phyloP scores from a whole-genome alignment of 2,888 invertebrate species.

The Chrysolina oricalcia region DNA sequence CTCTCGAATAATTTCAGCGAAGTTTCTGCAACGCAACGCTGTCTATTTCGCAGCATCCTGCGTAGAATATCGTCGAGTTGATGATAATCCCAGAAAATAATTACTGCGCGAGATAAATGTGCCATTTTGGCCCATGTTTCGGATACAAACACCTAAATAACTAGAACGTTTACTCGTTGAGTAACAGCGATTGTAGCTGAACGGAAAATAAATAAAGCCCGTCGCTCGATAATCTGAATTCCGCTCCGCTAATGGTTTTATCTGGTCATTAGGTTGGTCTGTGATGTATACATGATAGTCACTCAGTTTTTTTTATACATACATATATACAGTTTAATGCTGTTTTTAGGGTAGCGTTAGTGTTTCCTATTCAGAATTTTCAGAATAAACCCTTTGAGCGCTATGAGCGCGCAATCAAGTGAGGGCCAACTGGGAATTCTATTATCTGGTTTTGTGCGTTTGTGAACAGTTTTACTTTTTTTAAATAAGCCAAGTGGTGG shows the following conservation, averaged over 20 bases:
- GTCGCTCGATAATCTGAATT: slow-evolving; percentile 19
- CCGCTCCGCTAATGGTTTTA: background rate
- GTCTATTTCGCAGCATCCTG: background rate
- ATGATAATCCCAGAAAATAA: slow-evolving; percentile 4
- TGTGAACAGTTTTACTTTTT: too few relatives aligned
- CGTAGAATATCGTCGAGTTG: background rate
- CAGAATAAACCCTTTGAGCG: too few relatives aligned
- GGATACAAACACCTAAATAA: slow-evolving; percentile 14
- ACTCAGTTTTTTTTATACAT: background rate
- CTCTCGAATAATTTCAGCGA: background rate
- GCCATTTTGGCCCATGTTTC: background rate
- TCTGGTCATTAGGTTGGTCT: background rate
- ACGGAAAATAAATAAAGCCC: background rate
- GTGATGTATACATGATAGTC: background rate
- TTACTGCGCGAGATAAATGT: slow-evolving; percentile 5
- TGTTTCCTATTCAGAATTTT: background rate
- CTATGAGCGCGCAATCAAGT: too few relatives aligned
- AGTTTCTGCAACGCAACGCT: background rate
- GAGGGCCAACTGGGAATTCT: too few relatives aligned
- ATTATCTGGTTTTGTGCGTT: too few relatives aligned
- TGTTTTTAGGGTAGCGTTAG: background rate
- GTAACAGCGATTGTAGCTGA: background rate
- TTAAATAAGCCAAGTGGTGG: too few relatives aligned
- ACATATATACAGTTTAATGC: background rate
- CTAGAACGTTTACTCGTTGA: slow-evolving; percentile 7